These are phyloP conservation scores for Apotomis betuletana DNA, from an alignment of 2,888 invertebrate species.

Conservation along the genomic window DNA sequence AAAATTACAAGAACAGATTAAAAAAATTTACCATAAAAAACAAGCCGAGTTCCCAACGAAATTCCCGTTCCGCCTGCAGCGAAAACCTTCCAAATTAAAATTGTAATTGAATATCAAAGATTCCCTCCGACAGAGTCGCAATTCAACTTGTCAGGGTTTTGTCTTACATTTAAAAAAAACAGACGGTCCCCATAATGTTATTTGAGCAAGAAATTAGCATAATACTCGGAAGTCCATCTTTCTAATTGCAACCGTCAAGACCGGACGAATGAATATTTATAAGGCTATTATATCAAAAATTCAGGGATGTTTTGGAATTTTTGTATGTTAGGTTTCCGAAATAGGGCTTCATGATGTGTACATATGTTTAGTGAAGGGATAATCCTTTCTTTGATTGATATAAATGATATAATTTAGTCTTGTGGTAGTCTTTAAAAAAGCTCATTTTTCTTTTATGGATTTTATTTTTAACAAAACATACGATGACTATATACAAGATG, in stretches of 20 bases:
- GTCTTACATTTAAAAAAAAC: conserved; percentile 40
- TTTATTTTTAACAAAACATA: too few species aligned
- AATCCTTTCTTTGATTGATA: too few species aligned
- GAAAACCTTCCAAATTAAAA: neutral
- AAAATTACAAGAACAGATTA: too few species aligned
- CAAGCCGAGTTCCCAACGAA: neutral
- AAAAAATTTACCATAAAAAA: neutral
- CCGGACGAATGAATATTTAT: conserved; percentile 57
- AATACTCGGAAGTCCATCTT: conserved; percentile 60
- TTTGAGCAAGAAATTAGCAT: conserved; percentile 53
- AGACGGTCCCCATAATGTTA: conserved; percentile 40
- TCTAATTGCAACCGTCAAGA: conserved; percentile 58
- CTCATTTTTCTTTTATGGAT: too few species aligned
- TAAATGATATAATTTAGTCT: too few species aligned
- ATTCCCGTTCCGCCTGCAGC: conserved; percentile 2
- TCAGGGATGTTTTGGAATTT: conserved; percentile 32
- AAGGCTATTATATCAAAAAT: conserved; percentile 38
- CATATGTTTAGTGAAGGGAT: too few species aligned
- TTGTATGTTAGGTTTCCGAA: conserved; percentile 25
- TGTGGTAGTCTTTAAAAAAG: too few species aligned
- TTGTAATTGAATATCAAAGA: conserved; percentile 36
- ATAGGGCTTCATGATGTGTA: neutral
- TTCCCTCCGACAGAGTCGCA: conserved; percentile 15
- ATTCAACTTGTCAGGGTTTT: conserved; percentile 40
- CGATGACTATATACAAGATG: too few species aligned